These are phyloP conservation scores for Conus ventricosus DNA, from an alignment of 1,140 invertebrate species.

Conservation along the genomic window DNA sequence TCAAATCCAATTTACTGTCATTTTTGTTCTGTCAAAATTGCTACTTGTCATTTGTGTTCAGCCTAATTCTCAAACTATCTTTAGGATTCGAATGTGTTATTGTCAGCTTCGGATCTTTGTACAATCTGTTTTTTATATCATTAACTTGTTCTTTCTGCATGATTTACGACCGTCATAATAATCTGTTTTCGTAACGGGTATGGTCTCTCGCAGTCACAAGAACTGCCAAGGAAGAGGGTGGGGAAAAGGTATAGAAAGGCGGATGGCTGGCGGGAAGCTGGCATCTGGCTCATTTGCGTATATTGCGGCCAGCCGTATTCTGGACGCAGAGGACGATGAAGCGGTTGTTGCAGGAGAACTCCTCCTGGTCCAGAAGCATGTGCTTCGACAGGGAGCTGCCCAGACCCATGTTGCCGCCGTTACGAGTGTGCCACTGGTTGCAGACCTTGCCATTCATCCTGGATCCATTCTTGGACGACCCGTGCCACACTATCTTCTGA, in stretches of 20 bases:
- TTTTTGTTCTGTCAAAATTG: too few species aligned
- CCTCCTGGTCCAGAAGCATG: slow-evolving; percentile 85
- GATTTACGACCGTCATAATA: too few species aligned
- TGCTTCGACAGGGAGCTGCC: slow-evolving; percentile 87
- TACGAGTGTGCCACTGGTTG: slow-evolving; percentile 91
- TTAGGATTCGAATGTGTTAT: too few species aligned
- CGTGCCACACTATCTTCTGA: slow-evolving; percentile 95
- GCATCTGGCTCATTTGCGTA: not conserved
- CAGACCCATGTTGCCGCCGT: slow-evolving; percentile 80
- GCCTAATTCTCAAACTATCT: too few species aligned
- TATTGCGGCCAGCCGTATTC: slow-evolving; percentile 77
- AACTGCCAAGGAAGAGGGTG: not conserved
- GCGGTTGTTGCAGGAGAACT: slow-evolving; percentile 87
- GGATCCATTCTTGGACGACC: slow-evolving; percentile 88
- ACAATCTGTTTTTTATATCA: too few species aligned
- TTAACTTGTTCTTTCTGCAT: too few species aligned
- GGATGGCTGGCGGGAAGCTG: not conserved
- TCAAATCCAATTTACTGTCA: too few species aligned
- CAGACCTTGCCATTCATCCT: slow-evolving; percentile 91
- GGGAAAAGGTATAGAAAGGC: not conserved
- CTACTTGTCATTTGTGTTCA: too few species aligned
- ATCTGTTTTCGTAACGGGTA: too few species aligned
- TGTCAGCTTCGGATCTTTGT: too few species aligned
- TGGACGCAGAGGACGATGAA: slow-evolving; percentile 94
- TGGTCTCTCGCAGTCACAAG: too few species aligned